A percentile compares a stretch with the other conserved stretches of the same genome.
Conservation (phyloP, 1,140 invertebrate genomes). For the Drosophila watanabei region DNA sequence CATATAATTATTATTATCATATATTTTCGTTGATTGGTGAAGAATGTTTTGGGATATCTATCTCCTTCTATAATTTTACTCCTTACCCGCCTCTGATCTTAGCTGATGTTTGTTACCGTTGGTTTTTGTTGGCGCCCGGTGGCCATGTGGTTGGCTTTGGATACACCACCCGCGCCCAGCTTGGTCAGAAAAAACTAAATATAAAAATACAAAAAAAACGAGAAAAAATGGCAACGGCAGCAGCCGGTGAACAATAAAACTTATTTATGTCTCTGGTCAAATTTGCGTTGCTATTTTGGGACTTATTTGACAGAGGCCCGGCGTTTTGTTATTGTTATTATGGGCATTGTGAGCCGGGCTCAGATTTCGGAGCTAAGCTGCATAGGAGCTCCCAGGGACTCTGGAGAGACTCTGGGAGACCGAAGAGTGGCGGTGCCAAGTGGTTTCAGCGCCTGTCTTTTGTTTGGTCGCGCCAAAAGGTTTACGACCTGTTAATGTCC, state of each 20-base stretch:
- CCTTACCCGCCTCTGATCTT: background rate
- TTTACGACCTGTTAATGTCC: slow-evolving; percentile 84
- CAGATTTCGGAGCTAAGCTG: slow-evolving; percentile 58
- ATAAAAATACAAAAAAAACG: slow-evolving; percentile 15
- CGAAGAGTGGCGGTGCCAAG: slow-evolving; percentile 47
- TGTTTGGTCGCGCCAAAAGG: slow-evolving; percentile 80
- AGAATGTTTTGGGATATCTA: too few relatives aligned
- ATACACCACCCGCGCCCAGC: slow-evolving; percentile 60
- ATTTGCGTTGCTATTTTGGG: slow-evolving; percentile 79
- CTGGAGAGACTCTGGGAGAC: slow-evolving; percentile 2
- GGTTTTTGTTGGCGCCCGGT: slow-evolving; percentile 42
- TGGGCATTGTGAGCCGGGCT: slow-evolving; percentile 50
- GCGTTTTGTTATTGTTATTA: slow-evolving; percentile 71
- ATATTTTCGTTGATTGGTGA: too few relatives aligned
- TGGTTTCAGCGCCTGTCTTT: slow-evolving; percentile 80
- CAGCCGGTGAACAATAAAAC: slow-evolving; percentile 75
- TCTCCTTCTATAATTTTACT: too few relatives aligned
- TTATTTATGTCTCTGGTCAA: slow-evolving; percentile 84
- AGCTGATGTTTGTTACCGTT: slow-evolving; percentile 13
- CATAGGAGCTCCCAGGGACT: slow-evolving; percentile 1
- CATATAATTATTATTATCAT: too few relatives aligned
- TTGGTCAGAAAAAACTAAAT: background rate
- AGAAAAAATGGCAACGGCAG: slow-evolving; percentile 15
- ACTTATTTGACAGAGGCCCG: slow-evolving; percentile 81
- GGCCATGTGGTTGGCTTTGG: slow-evolving; percentile 49